These are phyloP conservation scores for Hedychridium roseum DNA, from an alignment of 2,888 invertebrate species.

Conservation along the genomic window DNA sequence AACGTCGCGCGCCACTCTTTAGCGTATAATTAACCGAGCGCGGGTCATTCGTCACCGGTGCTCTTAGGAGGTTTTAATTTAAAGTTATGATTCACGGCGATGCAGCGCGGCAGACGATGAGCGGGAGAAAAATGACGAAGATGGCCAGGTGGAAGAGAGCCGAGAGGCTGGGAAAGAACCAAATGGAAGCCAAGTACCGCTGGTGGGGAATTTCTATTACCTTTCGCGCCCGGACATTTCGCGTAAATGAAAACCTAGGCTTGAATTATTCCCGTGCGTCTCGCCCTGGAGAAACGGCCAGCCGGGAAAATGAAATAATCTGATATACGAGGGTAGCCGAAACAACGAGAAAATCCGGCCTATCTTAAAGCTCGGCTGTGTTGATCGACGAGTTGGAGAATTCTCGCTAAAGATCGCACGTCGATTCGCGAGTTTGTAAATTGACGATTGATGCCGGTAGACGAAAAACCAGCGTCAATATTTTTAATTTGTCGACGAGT, in stretches of 20 bases:
- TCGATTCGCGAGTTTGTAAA: slow-evolving; percentile 7
- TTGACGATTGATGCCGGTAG: slow-evolving; percentile 2
- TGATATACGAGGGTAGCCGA: not conserved
- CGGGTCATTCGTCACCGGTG: slow-evolving; percentile 38
- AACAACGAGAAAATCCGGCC: not conserved
- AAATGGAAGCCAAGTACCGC: no score
- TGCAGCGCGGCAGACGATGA: slow-evolving; percentile 1
- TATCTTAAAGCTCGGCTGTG: not conserved
- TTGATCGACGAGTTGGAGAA: not conserved
- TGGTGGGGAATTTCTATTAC: no score
- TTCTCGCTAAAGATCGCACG: no score
- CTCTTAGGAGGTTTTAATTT: slow-evolving; percentile 38
- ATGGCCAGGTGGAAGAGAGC: slow-evolving; percentile 1
- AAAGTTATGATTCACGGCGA: slow-evolving; percentile 31
- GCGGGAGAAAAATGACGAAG: not conserved
- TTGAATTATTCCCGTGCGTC: no score
- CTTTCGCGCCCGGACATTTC: no score
- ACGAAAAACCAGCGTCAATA: slow-evolving; percentile 9
- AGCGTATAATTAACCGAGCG: slow-evolving; percentile 31
- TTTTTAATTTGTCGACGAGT: slow-evolving; percentile 5
- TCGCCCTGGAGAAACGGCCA: not conserved
- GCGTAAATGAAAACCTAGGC: no score
- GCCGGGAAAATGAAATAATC: not conserved
- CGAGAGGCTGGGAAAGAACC: not conserved
- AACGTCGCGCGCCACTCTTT: slow-evolving; percentile 17